Evolutionary conservation across 2,113 vertebrate genomes (phyloP).

Genomic region (Tretioscincus oriximinensis): DNA sequence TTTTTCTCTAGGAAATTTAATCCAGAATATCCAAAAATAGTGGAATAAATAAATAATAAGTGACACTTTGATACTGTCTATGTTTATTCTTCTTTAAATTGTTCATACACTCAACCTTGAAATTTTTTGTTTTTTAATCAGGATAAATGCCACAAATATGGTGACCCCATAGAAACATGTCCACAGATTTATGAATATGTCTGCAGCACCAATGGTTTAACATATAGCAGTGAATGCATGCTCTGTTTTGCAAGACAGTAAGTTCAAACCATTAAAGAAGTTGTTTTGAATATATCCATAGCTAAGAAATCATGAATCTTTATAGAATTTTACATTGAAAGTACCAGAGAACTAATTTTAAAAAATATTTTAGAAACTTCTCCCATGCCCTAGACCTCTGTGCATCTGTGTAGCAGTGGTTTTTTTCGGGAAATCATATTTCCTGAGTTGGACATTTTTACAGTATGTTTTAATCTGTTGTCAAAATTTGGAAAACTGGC

Average conservation of each 20-base stretch:
- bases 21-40: no score
- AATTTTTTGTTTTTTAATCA: not conserved
- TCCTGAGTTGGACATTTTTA: no score
- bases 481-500: no score
- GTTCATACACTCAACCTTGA: not conserved
- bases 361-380: no score
- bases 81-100: not conserved
- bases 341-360: no score
- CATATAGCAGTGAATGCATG: not conserved
- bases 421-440: no score
- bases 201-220: not conserved
- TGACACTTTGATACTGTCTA: not conserved
- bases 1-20: not conserved
- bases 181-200: accelerated
- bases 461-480: no score
- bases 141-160: not conserved
- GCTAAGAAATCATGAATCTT: not conserved
- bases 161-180: not conserved
- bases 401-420: no score
- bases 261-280: not conserved
- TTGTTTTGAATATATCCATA: not conserved
- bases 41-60: no score
- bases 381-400: no score
- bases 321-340: not conserved
- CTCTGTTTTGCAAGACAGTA: constrained; percentile 10